These are phyloP conservation scores for Sclerurus mexicanus DNA, from an alignment of 2,113 vertebrate genomes.

Conservation along the genomic window DNA sequence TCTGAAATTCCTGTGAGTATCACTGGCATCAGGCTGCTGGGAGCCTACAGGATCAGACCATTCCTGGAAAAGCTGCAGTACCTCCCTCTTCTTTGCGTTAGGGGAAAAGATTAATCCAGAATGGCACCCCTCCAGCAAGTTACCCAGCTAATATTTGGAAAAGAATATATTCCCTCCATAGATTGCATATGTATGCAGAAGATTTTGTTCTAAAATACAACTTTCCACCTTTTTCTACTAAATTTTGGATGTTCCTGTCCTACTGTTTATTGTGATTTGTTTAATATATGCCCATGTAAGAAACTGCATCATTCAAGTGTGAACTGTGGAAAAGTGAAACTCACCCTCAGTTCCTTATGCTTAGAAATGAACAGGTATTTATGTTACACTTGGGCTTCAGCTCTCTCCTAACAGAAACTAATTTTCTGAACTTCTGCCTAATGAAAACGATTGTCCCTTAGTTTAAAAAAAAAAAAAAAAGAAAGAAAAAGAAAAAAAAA, in stretches of 20 bases:
- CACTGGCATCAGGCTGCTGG: not conserved
- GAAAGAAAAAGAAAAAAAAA: too few species aligned
- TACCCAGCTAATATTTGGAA: not conserved
- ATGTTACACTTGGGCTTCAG: not conserved
- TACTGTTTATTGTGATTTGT: not conserved
- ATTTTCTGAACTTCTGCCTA: not conserved
- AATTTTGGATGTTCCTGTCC: not conserved
- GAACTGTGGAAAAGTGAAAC: constrained; percentile 7
- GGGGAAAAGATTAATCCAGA: not conserved
- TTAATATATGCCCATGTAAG: not conserved
- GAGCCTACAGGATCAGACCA: not conserved
- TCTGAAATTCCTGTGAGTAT: not conserved
- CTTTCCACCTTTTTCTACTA: not conserved
- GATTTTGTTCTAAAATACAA: not conserved
- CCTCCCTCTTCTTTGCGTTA: not conserved
- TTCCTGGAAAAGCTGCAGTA: not conserved
- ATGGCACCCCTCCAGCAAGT: not conserved
- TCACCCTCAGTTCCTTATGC: not conserved
- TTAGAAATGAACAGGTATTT: not conserved
- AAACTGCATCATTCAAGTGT: not conserved
- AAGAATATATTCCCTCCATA: not conserved
- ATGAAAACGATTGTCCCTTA: not conserved
- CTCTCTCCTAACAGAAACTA: not conserved
- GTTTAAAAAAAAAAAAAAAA: not conserved
- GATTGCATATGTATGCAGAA: not conserved